These are phyloP conservation scores for Aethes cnicana DNA, from an alignment of 2,888 invertebrate species.

Conservation along the genomic window DNA sequence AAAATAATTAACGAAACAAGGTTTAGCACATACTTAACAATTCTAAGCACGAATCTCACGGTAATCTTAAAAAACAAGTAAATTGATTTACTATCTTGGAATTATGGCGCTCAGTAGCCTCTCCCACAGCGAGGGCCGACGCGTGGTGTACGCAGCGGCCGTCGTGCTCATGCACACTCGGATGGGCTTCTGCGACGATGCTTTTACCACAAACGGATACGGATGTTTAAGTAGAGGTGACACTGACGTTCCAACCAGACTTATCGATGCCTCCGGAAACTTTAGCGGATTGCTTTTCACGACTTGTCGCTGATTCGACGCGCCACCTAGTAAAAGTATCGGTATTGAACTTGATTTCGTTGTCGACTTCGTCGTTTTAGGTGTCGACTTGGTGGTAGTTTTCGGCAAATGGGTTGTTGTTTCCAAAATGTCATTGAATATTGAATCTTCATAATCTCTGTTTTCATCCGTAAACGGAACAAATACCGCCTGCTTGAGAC, in stretches of 20 bases:
- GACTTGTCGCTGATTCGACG: constrained; percentile 54
- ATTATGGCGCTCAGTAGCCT: constrained; percentile 62
- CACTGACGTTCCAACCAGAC: constrained; percentile 63
- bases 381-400: constrained; percentile 16
- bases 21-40: not conserved
- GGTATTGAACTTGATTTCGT: constrained; percentile 54
- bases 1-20: not conserved
- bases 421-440: constrained; percentile 69
- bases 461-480: constrained; percentile 59
- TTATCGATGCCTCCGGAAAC: constrained; percentile 57
- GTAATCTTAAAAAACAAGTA: constrained; percentile 10
- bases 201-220: constrained; percentile 66
- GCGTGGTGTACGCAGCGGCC: constrained; percentile 48
- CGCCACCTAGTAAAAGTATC: constrained; percentile 61
- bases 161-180: constrained; percentile 63
- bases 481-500: constrained; percentile 63
- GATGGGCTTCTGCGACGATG: constrained; percentile 51
- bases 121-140: constrained; percentile 59
- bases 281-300: constrained; percentile 55
- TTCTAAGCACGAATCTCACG: not conserved
- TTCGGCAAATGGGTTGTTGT: constrained; percentile 47
- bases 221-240: constrained; percentile 65
- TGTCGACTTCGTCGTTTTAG: constrained; percentile 13
- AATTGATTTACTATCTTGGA: constrained; percentile 48
- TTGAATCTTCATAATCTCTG: constrained; percentile 70